A percentile compares a stretch with the other conserved stretches of the same genome.
Evolutionary conservation across 2,113 vertebrate species (phyloP).

Genomic region (Panthera uncia): DNA sequence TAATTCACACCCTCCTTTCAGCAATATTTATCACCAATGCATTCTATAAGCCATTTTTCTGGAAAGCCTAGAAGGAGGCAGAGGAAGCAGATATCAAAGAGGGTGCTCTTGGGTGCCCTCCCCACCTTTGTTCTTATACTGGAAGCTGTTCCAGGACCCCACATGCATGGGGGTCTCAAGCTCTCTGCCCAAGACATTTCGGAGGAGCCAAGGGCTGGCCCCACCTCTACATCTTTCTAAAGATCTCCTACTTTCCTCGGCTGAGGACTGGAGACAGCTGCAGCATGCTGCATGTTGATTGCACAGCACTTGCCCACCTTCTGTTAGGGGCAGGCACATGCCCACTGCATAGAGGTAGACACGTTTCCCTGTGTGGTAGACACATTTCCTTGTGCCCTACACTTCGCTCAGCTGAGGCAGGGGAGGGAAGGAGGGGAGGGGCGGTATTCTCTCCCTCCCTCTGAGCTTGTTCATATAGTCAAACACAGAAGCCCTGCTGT

Average conservation of each 20-base stretch:
- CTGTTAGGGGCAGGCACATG: neutral
- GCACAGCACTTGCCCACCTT: fast-evolving
- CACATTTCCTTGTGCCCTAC: neutral
- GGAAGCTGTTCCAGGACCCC: too few species aligned
- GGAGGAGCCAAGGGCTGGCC: neutral
- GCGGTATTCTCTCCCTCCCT: neutral
- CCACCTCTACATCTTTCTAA: neutral
- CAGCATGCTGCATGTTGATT: neutral
- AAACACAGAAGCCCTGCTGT: constrained; percentile 48
- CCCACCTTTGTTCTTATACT: neutral
- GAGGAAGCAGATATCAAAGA: too few species aligned
- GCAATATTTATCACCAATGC: neutral
- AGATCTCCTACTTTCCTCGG: fast-evolving
- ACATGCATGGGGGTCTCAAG: fast-evolving
- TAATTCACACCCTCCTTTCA: neutral
- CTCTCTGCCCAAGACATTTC: neutral
- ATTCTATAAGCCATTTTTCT: neutral
- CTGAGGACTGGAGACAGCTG: fast-evolving
- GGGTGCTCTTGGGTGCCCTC: fast-evolving
- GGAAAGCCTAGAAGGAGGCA: neutral
- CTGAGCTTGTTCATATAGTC: neutral
- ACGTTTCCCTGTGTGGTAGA: neutral
- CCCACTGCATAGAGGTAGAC: fast-evolving
- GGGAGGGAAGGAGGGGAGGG: neutral
- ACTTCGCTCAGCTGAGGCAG: neutral